Evolutionary conservation across 2,888 invertebrate genomes (phyloP).

Genomic region (Ferdinandea cuprea): DNA sequence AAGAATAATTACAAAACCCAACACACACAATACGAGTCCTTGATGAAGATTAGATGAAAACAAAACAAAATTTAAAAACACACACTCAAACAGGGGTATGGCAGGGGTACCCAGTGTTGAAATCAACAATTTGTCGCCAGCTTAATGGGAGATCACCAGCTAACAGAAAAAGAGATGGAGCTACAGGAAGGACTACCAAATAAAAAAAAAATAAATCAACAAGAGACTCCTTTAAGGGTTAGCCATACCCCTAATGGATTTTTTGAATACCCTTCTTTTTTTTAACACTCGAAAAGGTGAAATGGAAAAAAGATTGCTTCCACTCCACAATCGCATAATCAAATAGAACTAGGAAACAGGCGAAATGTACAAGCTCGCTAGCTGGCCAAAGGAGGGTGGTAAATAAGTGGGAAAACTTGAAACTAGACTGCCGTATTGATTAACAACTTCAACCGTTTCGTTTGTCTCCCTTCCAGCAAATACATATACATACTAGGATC

Average conservation of each 20-base stretch:
- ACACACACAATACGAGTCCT: background rate
- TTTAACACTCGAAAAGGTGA: background rate
- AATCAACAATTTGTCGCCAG: conserved; percentile 42
- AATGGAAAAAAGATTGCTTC: background rate
- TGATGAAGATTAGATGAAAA: conserved; percentile 40
- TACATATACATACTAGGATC: background rate
- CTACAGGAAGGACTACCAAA: background rate
- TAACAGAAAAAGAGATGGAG: too few relatives aligned
- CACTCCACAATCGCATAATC: background rate
- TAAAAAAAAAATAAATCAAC: conserved; percentile 6
- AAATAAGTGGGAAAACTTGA: conserved; percentile 12
- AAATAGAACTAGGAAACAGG: background rate
- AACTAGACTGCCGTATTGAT: conserved; percentile 26
- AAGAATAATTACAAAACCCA: conserved; percentile 42
- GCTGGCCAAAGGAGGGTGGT: background rate
- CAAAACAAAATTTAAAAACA: conserved; percentile 9
- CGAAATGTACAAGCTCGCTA: background rate
- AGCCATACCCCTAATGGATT: conserved; percentile 45
- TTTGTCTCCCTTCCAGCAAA: background rate
- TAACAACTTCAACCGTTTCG: conserved; percentile 41
- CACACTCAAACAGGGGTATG: background rate
- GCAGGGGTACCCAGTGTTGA: background rate
- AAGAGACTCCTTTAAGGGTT: conserved; percentile 30
- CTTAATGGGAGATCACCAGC: conserved; percentile 45
- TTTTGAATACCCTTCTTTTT: conserved; percentile 14